Conservation (phyloP, 2,797 vertebrate genomes). For the Lophius americanus region DNA sequence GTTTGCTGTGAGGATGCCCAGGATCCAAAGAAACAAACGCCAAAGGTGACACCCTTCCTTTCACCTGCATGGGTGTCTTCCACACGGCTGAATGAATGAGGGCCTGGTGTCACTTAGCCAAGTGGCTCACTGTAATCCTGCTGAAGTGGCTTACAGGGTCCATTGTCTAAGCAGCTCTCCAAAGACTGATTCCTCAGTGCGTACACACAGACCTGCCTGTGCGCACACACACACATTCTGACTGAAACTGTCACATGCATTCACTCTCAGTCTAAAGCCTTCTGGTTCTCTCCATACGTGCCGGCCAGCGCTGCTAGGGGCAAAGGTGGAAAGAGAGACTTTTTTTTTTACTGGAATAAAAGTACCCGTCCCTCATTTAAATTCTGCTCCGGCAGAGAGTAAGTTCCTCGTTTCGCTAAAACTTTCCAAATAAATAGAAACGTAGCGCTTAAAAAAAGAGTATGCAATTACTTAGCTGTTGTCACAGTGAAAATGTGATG, state of each 20-base stretch:
- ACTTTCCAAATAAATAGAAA: conserved; percentile 28
- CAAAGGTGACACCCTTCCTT: conserved; percentile 46
- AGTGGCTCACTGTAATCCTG: conserved; percentile 62
- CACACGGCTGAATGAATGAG: conserved; percentile 32
- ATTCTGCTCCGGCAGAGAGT: conserved; percentile 34
- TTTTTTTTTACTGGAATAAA: conserved; percentile 47
- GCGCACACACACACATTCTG: neutral
- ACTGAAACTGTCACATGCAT: conserved; percentile 24
- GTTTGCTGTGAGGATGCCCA: conserved; percentile 10
- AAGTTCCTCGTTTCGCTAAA: conserved; percentile 10
- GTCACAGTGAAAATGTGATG: neutral
- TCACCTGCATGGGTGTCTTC: conserved; percentile 37
- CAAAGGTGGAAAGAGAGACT: conserved; percentile 35
- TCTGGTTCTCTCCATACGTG: conserved; percentile 15
- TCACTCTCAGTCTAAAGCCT: conserved; percentile 24
- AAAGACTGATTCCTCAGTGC: conserved; percentile 41
- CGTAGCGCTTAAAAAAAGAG: conserved; percentile 4
- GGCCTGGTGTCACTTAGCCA: conserved; percentile 50
- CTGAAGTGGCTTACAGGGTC: conserved; percentile 56
- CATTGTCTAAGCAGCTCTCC: conserved; percentile 73
- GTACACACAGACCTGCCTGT: conserved; percentile 7
- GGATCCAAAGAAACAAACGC: conserved; percentile 16
- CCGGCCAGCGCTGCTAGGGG: conserved; percentile 18
- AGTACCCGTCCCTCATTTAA: conserved; percentile 28
- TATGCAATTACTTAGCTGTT: neutral